These are phyloP conservation scores for Mycogona germanica DNA, from an alignment of 2,888 invertebrate genomes.

Conservation along the genomic window DNA sequence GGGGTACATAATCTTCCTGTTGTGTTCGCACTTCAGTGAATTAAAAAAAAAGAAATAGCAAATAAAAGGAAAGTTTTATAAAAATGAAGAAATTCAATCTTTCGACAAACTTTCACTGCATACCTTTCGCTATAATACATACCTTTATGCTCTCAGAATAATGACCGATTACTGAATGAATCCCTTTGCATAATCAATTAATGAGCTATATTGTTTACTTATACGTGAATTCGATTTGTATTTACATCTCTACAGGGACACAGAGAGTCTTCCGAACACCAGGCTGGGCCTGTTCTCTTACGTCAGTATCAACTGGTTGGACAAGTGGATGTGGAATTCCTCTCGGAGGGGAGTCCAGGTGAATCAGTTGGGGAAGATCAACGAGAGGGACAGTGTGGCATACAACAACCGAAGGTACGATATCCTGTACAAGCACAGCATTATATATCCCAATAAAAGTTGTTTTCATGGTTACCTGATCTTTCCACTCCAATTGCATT, in stretches of 20 bases:
- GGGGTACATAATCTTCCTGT: no score
- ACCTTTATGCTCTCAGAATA: no score
- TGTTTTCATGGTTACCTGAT: background rate
- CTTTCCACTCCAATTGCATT: background rate
- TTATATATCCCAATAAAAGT: background rate
- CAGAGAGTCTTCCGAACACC: slow-evolving; percentile 6
- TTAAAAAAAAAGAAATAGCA: no score
- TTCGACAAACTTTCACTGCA: no score
- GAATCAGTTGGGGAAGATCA: background rate
- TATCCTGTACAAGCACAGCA: background rate
- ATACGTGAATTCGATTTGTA: background rate
- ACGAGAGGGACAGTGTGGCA: slow-evolving; percentile 2
- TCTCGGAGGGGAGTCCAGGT: slow-evolving; percentile 23
- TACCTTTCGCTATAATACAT: no score
- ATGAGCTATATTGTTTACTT: no score
- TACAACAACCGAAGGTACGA: slow-evolving; percentile 6
- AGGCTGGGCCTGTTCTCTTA: slow-evolving; percentile 33
- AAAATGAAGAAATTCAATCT: no score
- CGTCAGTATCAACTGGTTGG: slow-evolving; percentile 35
- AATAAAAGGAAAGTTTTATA: no score
- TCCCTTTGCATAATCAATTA: no score
- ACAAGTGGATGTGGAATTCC: slow-evolving; percentile 35
- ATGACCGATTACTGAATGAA: no score
- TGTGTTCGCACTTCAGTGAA: no score
- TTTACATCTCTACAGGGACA: slow-evolving; percentile 5